Base-by-base conservation (phyloP, 1,140 invertebrate species). In the Coelopa frigida region DNA sequence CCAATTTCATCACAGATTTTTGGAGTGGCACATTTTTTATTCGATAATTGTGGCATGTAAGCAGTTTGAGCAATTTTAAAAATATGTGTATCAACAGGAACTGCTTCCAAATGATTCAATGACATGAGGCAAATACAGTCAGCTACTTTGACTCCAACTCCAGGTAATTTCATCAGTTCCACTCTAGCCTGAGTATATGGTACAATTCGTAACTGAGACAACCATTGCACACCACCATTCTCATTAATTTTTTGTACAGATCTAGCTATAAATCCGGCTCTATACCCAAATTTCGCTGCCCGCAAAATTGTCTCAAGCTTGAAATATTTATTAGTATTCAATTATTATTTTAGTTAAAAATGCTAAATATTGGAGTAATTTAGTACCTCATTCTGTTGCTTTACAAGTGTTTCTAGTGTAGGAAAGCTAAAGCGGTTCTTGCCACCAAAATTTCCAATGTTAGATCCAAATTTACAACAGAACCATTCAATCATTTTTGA, bases 61-160 rank as follows among this genome's bases (percentile, higher is more conserved):
- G 83, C 77, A 47, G 80, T 70, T 22, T 80, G 72, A 4, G 90
- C 92, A 44, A 98, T 85, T 75, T 97, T 88, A 72, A 86, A 94
- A 15, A 99, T 89, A 70, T 99, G 95, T 1, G 93, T 97, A 68
- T 99, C 96, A 2, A 98, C 87, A 11, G 95, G 95, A 45, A 98
- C 81, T 0, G 92, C 83, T 61, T 85, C 78, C 35, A 91, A 64
- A 65, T 98, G 88, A 38, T 86, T 85, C 48, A 99, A 70, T 2
- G 93, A 94, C 94, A 98, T 98, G 4, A 99, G 75, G 71, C 91
- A 95, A 56, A 99, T 88, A 70, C 95, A 99, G 71, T 99, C 95
- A n/a, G 95, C 93, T 17, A 98, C 89, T 76, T 95, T 95, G 21
- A 87, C 83, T 23, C 93, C 93, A 59, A 96, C 82, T 14, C 93